A percentile compares a stretch with the other conserved stretches of the same genome.
Conservation (phyloP, 2,888 invertebrate species). For the Phaonia tiefii region DNA sequence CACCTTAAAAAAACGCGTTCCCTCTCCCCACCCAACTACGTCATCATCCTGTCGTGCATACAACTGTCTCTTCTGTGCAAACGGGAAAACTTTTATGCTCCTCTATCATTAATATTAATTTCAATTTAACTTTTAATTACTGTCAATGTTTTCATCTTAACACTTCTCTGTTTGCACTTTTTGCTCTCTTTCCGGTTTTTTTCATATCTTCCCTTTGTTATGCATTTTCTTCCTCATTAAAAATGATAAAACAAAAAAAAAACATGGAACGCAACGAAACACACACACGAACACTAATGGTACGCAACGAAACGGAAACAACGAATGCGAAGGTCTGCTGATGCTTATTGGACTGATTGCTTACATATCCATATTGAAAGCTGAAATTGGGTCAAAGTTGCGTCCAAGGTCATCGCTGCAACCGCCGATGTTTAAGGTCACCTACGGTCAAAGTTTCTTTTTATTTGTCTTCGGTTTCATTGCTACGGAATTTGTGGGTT, state of each 20-base stretch:
- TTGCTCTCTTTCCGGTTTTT: conserved; percentile 35
- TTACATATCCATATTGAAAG: conserved; percentile 95
- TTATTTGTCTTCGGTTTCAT: conserved; percentile 92
- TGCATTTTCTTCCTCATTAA: conserved; percentile 14
- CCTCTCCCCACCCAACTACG: too few species aligned
- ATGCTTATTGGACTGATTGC: conserved; percentile 95
- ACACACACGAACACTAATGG: neutral
- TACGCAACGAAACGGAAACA: neutral
- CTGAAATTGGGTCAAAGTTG: conserved; percentile 93
- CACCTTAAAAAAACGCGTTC: too few species aligned
- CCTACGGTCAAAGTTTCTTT: conserved; percentile 93
- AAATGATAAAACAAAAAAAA: neutral
- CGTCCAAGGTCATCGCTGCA: conserved; percentile 89
- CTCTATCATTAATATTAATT: conserved; percentile 55
- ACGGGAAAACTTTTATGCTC: neutral
- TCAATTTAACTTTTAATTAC: conserved; percentile 56
- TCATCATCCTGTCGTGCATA: too few species aligned
- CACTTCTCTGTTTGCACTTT: conserved; percentile 56
- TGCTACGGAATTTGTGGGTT: conserved; percentile 91
- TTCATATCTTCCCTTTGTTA: conserved; percentile 20
- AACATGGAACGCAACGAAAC: neutral
- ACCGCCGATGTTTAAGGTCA: conserved; percentile 90
- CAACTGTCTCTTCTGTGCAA: too few species aligned
- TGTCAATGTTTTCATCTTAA: conserved; percentile 45
- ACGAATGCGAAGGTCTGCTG: conserved; percentile 85